These are phyloP conservation scores for Lagodon rhomboides DNA, from an alignment of 2,797 vertebrate genomes.

Conservation along the genomic window DNA sequence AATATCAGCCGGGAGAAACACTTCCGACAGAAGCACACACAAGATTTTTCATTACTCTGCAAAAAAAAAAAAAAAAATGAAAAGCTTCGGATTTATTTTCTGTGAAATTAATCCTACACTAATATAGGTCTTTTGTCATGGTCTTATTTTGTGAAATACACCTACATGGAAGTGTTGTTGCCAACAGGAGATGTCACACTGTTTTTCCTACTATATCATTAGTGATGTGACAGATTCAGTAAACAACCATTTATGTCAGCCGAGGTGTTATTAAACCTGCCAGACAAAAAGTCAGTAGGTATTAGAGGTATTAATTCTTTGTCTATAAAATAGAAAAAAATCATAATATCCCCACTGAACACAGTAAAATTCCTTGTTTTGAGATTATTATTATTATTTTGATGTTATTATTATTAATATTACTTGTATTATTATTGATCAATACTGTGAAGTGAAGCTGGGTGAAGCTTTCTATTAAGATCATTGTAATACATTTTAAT, in stretches of 20 bases:
- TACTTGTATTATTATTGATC: too few species aligned
- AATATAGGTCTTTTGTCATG: slow-evolving; percentile 6
- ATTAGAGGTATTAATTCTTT: neutral
- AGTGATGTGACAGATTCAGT: neutral
- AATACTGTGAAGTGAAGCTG: too few species aligned
- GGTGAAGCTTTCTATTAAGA: too few species aligned
- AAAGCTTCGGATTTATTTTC: slow-evolving; percentile 4
- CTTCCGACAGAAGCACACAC: slow-evolving; percentile 9
- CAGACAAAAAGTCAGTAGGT: neutral
- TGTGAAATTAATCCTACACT: neutral
- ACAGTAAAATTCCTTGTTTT: too few species aligned
- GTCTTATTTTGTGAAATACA: slow-evolving; percentile 6
- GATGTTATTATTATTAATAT: too few species aligned
- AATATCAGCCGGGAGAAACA: neutral
- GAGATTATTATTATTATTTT: too few species aligned
- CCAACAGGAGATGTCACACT: neutral
- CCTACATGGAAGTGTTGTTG: neutral
- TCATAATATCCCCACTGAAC: too few species aligned
- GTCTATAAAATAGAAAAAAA: neutral
- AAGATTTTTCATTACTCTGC: neutral
- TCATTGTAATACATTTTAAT: too few species aligned
- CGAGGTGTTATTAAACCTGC: slow-evolving; percentile 19
- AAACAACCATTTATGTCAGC: neutral
- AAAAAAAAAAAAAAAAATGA: neutral
- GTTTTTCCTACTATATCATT: neutral